These are phyloP conservation scores for Pandemis cinnamomeana DNA, from an alignment of 2,888 invertebrate genomes.

Conservation along the genomic window DNA sequence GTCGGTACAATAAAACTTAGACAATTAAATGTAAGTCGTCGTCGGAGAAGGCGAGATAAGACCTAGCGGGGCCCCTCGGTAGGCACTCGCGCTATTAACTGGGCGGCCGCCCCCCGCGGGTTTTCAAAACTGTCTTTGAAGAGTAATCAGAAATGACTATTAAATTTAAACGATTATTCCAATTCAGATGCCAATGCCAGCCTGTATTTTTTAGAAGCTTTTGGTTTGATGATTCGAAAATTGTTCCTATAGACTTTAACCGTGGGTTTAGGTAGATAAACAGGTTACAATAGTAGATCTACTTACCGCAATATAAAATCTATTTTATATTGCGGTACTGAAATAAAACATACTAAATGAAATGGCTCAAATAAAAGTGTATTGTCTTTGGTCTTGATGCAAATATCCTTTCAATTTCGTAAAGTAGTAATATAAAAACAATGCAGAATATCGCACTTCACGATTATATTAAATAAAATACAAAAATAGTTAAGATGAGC, in stretches of 20 bases:
- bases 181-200: slow-evolving; percentile 23
- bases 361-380: too few relatives aligned
- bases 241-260: background rate
- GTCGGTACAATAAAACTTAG: slow-evolving; percentile 79
- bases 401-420: too few relatives aligned
- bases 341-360: too few relatives aligned
- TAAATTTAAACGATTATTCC: slow-evolving; percentile 48
- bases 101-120: slow-evolving; percentile 64
- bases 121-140: slow-evolving; percentile 62
- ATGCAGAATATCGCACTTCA: too few relatives aligned
- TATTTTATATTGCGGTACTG: too few relatives aligned
- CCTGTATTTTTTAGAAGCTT: background rate
- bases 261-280: too few relatives aligned
- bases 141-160: slow-evolving; percentile 63
- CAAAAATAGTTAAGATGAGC: too few relatives aligned
- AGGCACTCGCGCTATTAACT: slow-evolving; percentile 75
- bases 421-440: too few relatives aligned
- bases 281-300: too few relatives aligned
- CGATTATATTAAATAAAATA: too few relatives aligned
- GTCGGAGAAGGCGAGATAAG: slow-evolving; percentile 74
- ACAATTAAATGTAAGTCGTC: slow-evolving; percentile 81
- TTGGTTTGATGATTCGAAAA: background rate
- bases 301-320: too few relatives aligned
- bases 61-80: slow-evolving; percentile 71
- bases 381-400: too few relatives aligned